phyloP scores from a whole-genome alignment of 2,113 vertebrate genomes.

The Ceyx margarethae region DNA sequence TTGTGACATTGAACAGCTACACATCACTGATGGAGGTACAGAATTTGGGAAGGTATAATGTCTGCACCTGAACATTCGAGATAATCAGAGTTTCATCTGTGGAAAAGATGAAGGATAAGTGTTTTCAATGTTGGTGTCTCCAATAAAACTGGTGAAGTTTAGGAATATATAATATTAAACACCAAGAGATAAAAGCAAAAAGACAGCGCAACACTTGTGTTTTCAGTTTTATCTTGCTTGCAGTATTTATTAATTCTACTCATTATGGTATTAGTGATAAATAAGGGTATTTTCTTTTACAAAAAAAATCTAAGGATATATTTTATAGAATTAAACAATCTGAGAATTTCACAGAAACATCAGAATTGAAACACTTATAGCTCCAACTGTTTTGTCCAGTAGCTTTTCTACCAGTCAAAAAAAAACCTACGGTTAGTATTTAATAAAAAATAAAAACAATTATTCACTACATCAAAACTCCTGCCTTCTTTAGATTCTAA shows the following conservation, averaged over 20 bases:
- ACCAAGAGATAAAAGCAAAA: constrained; percentile 2
- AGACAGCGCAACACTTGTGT: constrained; percentile 45
- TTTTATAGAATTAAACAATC: constrained; percentile 65
- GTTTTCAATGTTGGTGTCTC: neutral
- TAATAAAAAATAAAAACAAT: constrained; percentile 33
- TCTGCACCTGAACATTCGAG: neutral
- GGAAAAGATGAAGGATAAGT: neutral
- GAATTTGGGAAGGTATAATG: neutral
- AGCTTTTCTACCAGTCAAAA: constrained; percentile 36
- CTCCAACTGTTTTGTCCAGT: constrained; percentile 54
- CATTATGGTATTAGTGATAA: constrained; percentile 66
- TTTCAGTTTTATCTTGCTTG: constrained; percentile 42
- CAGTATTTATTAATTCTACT: constrained; percentile 72
- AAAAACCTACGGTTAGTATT: constrained; percentile 46
- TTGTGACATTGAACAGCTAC: neutral
- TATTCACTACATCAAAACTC: constrained; percentile 10
- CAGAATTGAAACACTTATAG: constrained; percentile 70
- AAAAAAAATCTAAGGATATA: constrained; percentile 72
- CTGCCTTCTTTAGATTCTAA: neutral
- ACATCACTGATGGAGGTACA: neutral
- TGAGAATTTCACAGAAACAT: constrained; percentile 78
- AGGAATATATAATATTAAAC: constrained; percentile 39
- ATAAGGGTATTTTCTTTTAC: constrained; percentile 71
- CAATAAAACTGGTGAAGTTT: neutral
- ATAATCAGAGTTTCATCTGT: neutral